Evolutionary conservation across 2,797 vertebrate species (phyloP).

Genomic region (Lagorchestes hirsutus): DNA sequence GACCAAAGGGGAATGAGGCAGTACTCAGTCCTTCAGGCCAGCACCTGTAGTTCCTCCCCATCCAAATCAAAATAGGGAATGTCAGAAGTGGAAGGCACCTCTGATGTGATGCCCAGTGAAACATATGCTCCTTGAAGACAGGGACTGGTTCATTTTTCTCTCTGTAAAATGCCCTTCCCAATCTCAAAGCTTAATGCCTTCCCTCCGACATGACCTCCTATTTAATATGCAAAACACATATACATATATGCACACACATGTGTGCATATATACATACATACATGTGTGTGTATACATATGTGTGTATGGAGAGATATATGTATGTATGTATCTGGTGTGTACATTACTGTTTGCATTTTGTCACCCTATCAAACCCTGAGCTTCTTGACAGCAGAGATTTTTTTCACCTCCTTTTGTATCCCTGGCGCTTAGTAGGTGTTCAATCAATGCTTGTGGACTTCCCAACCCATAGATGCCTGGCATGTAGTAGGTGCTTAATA

Average conservation of each 20-base stretch:
- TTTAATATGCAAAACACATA: not conserved
- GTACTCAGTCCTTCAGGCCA: not conserved
- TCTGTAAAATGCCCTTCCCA: not conserved
- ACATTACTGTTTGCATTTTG: not conserved
- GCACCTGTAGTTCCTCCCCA: not conserved
- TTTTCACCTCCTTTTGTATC: constrained; percentile 32
- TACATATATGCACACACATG: no score
- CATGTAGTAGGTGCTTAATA: not conserved
- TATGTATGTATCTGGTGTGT: rapidly evolving
- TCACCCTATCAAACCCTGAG: not conserved
- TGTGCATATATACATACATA: no score
- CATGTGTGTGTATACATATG: rapidly evolving
- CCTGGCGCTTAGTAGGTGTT: not conserved
- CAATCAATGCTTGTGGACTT: not conserved
- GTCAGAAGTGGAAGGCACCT: not conserved
- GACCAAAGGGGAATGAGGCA: not conserved
- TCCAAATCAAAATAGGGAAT: not conserved
- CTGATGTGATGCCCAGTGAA: not conserved
- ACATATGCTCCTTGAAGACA: not conserved
- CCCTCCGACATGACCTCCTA: not conserved
- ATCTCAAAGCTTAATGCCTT: not conserved
- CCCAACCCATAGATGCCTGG: not conserved
- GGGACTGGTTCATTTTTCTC: not conserved
- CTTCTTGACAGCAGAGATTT: not conserved
- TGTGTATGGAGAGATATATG: no score